Conservation (phyloP, 2,113 vertebrate genomes). For the Oostethus manadensis region DNA sequence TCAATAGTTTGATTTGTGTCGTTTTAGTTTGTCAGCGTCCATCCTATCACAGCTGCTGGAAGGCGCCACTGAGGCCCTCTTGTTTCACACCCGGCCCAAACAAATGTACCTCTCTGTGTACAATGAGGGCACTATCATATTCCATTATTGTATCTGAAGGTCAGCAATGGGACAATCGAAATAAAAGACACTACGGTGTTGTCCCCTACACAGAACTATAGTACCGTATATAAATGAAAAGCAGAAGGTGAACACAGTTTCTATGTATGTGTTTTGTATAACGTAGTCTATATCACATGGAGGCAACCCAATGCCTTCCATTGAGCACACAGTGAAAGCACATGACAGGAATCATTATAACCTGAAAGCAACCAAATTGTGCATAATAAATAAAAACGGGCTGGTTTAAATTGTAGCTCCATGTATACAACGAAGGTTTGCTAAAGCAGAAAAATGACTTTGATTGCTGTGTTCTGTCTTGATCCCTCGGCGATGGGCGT, state of each 20-base stretch:
- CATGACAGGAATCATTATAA: neutral
- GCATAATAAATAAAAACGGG: neutral
- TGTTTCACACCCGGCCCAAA: slow-evolving; percentile 11
- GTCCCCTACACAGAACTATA: neutral
- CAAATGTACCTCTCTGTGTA: neutral
- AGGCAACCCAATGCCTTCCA: neutral
- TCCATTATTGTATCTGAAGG: neutral
- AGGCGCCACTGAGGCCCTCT: slow-evolving; percentile 1
- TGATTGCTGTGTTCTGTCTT: neutral
- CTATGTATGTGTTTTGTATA: neutral
- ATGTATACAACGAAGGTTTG: neutral
- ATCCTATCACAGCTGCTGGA: neutral
- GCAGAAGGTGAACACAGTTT: neutral
- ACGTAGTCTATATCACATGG: neutral
- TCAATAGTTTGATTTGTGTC: slow-evolving; percentile 1
- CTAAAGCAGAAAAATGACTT: neutral
- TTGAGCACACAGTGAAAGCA: neutral
- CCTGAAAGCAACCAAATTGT: neutral
- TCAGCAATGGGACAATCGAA: slow-evolving; percentile 11
- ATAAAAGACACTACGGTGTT: neutral
- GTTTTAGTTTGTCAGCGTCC: slow-evolving; percentile 3
- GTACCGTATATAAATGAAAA: neutral
- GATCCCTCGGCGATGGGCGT: neutral
- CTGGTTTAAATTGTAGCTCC: neutral
- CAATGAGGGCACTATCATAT: neutral